Evolutionary conservation across 2,888 invertebrate species (phyloP).

Genomic region (Pandemis cinnamomeana): DNA sequence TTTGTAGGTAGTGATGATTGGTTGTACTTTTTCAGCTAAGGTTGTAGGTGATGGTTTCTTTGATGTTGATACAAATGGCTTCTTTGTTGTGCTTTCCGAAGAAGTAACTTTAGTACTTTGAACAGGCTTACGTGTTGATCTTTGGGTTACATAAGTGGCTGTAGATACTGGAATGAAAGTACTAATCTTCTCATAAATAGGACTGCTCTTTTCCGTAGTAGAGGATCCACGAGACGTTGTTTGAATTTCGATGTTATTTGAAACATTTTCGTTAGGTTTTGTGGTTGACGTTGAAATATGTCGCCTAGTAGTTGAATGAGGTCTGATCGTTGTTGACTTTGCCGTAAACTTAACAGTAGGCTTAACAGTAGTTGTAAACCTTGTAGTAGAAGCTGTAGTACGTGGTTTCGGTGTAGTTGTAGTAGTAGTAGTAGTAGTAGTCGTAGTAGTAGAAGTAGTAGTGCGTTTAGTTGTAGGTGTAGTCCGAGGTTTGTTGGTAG

Average conservation of each 20-base stretch:
- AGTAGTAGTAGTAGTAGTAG: slow-evolving; percentile 32
- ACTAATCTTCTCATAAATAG: slow-evolving; percentile 64
- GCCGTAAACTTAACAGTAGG: slow-evolving; percentile 17
- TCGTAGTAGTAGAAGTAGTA: slow-evolving; percentile 42
- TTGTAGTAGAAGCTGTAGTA: slow-evolving; percentile 31
- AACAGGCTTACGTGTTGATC: slow-evolving; percentile 54
- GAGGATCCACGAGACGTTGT: slow-evolving; percentile 49
- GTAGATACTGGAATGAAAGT: slow-evolving; percentile 71
- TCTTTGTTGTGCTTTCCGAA: slow-evolving; percentile 51
- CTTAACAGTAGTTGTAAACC: slow-evolving; percentile 30
- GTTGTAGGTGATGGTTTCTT: slow-evolving; percentile 41
- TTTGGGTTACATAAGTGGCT: slow-evolving; percentile 61
- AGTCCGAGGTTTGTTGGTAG: slow-evolving; percentile 43
- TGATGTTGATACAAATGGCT: slow-evolving; percentile 48
- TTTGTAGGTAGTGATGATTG: slow-evolving; percentile 47
- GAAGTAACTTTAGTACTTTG: slow-evolving; percentile 47
- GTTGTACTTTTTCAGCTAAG: slow-evolving; percentile 33
- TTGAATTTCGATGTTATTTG: slow-evolving; percentile 46
- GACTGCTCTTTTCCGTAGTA: slow-evolving; percentile 56
- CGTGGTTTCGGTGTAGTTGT: slow-evolving; percentile 45
- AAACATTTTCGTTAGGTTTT: slow-evolving; percentile 44
- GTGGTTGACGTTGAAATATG: slow-evolving; percentile 46
- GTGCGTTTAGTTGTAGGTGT: slow-evolving; percentile 33
- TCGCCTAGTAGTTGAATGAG: slow-evolving; percentile 45
- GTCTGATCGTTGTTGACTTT: slow-evolving; percentile 44